Base-by-base conservation (phyloP, 2,113 vertebrate genomes). In the Clarias magur region DNA sequence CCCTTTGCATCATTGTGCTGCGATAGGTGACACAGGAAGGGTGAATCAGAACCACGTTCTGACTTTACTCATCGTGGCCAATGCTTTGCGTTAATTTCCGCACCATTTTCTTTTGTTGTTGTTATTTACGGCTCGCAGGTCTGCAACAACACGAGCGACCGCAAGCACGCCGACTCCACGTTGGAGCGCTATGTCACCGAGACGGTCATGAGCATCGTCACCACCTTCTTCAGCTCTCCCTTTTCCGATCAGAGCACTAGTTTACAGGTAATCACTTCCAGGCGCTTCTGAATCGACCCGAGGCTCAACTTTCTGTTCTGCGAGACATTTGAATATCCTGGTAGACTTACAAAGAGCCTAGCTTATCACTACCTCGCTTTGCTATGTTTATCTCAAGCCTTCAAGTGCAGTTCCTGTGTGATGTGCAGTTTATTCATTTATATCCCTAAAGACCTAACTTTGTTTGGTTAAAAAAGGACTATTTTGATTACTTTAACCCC, bases 201-300 rank as follows among this genome's bases (percentile, higher is more conserved):
- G 89, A 99, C 97, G 0, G 97, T 99, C 91, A 99, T 99, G 98
- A 97, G 97, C 90, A 99, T 99, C 0, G 98, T 99, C 85, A 99
- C 98, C 1, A 99, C 98, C 3, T 99, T 99, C 96, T 99, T 99
- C 95, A 99, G 98, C 88, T 99, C 98, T 5, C 98, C 98, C 0
- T 99, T 99, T 94, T 99, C 98, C 9, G 98, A 99, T 92, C 98
- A 99, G 95, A 99, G 98, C 91, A 99, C 98, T 2, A 99, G 98
- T 76, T 92, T 99, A 91, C 98, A 99, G 98, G 98, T 99, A 94
- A 90, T 60, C n/a, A 56, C 59, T 25, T n/a, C 68, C n/a, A 48
- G n/a, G 4, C 27, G 48, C 4, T 16, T 54, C 9, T 27, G 0
- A 13, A 60, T 21, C 1, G 8, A n/a, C 59, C 80, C 12, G 11